These are phyloP conservation scores for Alauda arvensis DNA, from an alignment of 2,797 vertebrate species.

Conservation along the genomic window DNA sequence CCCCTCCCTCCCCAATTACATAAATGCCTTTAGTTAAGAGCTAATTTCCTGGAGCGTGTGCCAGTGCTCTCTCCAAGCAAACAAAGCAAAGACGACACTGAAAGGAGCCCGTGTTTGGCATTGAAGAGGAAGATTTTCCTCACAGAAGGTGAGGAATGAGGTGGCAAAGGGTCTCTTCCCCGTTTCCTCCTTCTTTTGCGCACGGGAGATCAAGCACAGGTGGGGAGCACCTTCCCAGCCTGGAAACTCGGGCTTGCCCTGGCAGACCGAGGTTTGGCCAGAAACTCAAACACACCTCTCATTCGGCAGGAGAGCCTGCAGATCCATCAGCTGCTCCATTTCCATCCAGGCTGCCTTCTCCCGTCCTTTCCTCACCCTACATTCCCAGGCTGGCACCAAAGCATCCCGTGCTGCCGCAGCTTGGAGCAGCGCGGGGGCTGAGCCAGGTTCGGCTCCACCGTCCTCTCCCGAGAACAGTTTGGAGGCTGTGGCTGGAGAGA, in stretches of 20 bases:
- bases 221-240: neutral
- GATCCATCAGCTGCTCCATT: neutral
- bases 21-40: conserved; percentile 5
- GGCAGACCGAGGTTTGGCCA: neutral
- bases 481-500: neutral
- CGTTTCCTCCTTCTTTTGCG: neutral
- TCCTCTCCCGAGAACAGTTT: neutral
- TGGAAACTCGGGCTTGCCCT: neutral
- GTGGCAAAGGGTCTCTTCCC: neutral
- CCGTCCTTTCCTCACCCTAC: neutral
- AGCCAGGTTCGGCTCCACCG: neutral
- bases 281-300: neutral
- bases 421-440: neutral
- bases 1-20: conserved; percentile 5
- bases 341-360: neutral
- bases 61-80: neutral
- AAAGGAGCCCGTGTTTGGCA: neutral
- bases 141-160: neutral
- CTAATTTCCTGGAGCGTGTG: conserved; percentile 2
- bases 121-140: neutral
- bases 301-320: neutral
- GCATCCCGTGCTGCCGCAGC: neutral
- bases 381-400: neutral
- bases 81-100: neutral
- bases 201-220: neutral